Evolutionary conservation across 2,888 invertebrate species (phyloP), one percentile per base, ranked within the genome.

Genomic region (Heteropelma amictum): DNA sequence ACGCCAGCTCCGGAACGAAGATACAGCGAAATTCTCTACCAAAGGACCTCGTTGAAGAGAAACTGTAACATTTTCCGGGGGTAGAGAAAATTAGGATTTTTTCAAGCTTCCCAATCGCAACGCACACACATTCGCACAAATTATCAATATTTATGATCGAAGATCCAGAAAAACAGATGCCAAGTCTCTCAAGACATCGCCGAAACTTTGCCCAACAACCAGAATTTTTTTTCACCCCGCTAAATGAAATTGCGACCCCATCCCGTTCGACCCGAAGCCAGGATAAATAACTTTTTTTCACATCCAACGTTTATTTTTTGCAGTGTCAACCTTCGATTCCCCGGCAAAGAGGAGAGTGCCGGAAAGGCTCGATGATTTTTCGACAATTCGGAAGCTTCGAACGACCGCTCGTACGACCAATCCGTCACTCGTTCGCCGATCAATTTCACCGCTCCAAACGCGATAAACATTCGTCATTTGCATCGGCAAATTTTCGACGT

Each of bases 271-370:
- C 23, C 12, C 7, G 42, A 60, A 69, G 23, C 40, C 51, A 33
- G n/a, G 10, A 14, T 12, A 10, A 17, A 68, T 61, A 42, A n/a
- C 14, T 23, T 49, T 56, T 71, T 56, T 54, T 61, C 35, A 26
- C 14, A 3, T 33, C 14, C 61, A 38, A 4, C n/a, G 49, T 10
- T 38, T 49, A 58, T 40, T 64, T 71, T 64, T 71, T 71, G 56
- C 71, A 71, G 71, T 30, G 49, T 58, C 56, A 23, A 49, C 64
- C 23, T 67, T 67, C 56, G 45, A 21, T 40, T 64, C 26, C 23
- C 2, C 26, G 19, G 30, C 12, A 8, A 10, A 58, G 58, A 51
- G 53, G 17, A 17, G 14, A 61, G 53, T 33, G 42, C 28, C 30
- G 49, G 14, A 38, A 49, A 42, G 51, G 51, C 30, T 56, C 35